Evolutionary conservation across 2,888 invertebrate species (phyloP), one percentile per base, ranked within the genome.

Genomic region (Cryptus viduatorius): DNA sequence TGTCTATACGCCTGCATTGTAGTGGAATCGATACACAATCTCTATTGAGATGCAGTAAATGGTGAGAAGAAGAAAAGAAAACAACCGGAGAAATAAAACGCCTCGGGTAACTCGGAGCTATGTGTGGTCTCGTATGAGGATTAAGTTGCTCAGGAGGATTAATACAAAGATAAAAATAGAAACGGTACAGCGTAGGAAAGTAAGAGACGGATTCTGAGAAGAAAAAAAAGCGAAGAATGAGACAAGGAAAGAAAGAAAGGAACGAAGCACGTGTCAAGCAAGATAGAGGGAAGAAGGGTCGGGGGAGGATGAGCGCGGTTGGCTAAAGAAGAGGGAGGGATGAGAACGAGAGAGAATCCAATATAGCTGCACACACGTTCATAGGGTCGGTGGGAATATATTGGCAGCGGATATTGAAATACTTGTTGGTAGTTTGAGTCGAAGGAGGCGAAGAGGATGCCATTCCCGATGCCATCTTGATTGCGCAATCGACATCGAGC

Each of bases 381-480:
- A 91, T 90, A 90, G 90, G 90, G 89, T 90, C 90, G 91, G 91
- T 91, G 90, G 89, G 91, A 92, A 92, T 92, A 92, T 92, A 92
- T 92, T 92, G 92, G 91, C 90, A 88, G 19, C 90, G 91, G 92
- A 92, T 92, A 92, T 92, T 92, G 92, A 92, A 92, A 92, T 92
- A 92, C 92, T 92, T 92, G 92, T 92, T 92, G 92, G 92, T 92
- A 92, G 92, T 92, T 92, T 92, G 91, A 92, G 91, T 92, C 91
- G 91, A 91, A 90, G 90, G 90, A 83, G 71, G 79, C 73, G 76
- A 64, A 67, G 90, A 92, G 72, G 91, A 92, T 92, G 91, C 92
- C 92, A 91, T 92, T 92, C 92, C 88, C 92, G 91, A 91, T 92
- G 92, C 91, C 91, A 92, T 91, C 92, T 92, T 92, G 92, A 92